phyloP scores from a whole-genome alignment of 35 echinoderm and acorn worm genomes.

The Antedon bifida region DNA sequence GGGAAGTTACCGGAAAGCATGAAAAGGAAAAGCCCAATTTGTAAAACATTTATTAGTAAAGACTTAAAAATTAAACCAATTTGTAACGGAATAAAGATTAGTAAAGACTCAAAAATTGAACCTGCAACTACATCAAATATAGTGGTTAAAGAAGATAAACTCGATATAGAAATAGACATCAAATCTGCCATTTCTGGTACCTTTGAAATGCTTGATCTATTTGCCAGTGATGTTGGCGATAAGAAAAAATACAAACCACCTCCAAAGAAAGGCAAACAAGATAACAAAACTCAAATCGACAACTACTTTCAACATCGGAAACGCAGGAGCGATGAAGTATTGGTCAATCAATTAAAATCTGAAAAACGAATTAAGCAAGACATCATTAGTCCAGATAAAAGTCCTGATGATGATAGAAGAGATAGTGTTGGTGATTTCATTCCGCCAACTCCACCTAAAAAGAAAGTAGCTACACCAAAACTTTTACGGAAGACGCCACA shows the following conservation, averaged over 20 bases:
- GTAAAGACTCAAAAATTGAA: too few relatives aligned
- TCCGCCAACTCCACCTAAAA: conserved; percentile 46
- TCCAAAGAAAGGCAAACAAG: not conserved
- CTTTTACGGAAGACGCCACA: conserved; percentile 8
- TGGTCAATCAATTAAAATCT: not conserved
- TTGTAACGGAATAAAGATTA: too few relatives aligned
- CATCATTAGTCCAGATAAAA: not conserved
- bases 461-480: conserved; percentile 27
- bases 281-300: not conserved
- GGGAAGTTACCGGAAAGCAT: not conserved
- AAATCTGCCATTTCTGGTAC: conserved; percentile 55
- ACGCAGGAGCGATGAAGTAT: not conserved
- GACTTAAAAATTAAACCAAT: too few relatives aligned
- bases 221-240: conserved; percentile 57
- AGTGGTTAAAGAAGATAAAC: not conserved
- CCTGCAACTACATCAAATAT: not conserved
- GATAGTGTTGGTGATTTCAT: conserved; percentile 55
- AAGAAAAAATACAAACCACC: conserved; percentile 6
- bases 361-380: not conserved
- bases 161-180: not conserved
- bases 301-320: not conserved
- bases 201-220: conserved; percentile 65
- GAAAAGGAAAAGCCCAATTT: not conserved
- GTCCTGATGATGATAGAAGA: conserved; percentile 8
- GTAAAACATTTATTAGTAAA: not conserved